These are phyloP conservation scores for Drosophila helvetica DNA, from an alignment of 2,888 invertebrate genomes.

Conservation along the genomic window DNA sequence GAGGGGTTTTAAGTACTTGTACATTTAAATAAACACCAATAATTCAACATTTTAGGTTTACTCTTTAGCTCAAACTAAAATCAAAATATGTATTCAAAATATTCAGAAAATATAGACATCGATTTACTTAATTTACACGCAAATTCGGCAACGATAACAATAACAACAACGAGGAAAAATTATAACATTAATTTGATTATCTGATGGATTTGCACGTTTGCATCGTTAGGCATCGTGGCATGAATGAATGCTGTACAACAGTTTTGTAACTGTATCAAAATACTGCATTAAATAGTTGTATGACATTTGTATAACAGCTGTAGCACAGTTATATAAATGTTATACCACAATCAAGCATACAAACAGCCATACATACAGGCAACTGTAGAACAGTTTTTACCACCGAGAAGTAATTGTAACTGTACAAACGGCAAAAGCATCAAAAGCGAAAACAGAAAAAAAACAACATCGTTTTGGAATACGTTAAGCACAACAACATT, in stretches of 20 bases:
- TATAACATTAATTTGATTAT: conserved; percentile 12
- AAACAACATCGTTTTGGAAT: conserved; percentile 56
- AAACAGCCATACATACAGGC: no score
- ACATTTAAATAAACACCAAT: conserved; percentile 56
- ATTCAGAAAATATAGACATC: conserved; percentile 19
- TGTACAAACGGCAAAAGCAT: conserved; percentile 22
- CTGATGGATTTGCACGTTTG: conserved; percentile 13
- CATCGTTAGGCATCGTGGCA: conserved; percentile 10
- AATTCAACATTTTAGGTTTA: conserved; percentile 31
- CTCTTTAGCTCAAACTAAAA: conserved; percentile 27
- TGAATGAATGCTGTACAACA: background rate
- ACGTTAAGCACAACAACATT: conserved; percentile 75
- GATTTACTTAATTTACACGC: conserved; percentile 40
- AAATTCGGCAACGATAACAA: conserved; percentile 34
- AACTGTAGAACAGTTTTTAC: background rate
- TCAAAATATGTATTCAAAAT: conserved; percentile 4
- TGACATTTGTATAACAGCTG: background rate
- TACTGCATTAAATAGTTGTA: background rate
- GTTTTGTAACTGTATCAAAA: background rate
- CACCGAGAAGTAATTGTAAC: conserved; percentile 4
- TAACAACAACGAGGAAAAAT: conserved; percentile 27
- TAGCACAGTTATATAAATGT: background rate
- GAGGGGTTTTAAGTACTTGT: conserved; percentile 32
- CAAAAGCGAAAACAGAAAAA: conserved; percentile 43
- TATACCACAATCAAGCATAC: background rate